Conservation (phyloP, 2,797 vertebrate genomes). For the Carduelis carduelis region DNA sequence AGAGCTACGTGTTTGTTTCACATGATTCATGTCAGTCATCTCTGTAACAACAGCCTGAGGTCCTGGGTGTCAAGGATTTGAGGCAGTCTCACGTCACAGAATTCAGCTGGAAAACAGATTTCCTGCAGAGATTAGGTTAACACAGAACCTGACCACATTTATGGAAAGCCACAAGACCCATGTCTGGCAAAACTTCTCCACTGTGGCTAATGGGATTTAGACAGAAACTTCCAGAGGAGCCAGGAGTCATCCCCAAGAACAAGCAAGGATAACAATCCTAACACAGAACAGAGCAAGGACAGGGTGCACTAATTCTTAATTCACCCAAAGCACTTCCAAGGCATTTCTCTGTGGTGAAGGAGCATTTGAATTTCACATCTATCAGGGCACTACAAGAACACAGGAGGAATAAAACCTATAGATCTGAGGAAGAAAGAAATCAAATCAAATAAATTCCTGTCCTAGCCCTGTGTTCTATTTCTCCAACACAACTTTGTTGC, state of each 20-base stretch:
- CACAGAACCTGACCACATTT: not conserved
- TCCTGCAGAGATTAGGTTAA: slow-evolving; percentile 6
- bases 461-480: not conserved
- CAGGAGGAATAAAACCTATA: not conserved
- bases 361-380: not conserved
- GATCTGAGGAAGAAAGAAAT: not conserved
- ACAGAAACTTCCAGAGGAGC: not conserved
- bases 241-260: not conserved
- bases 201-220: not conserved
- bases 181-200: not conserved
- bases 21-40: not conserved
- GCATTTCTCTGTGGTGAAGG: not conserved
- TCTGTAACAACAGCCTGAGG: not conserved
- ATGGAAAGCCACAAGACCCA: not conserved
- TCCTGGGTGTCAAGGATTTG: not conserved
- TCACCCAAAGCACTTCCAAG: not conserved
- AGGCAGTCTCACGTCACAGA: not conserved
- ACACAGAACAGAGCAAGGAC: not conserved
- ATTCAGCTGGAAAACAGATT: not conserved
- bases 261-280: not conserved
- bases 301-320: not conserved
- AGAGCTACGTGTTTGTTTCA: not conserved
- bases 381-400: not conserved
- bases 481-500: not conserved
- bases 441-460: not conserved